A percentile compares a stretch with the other conserved stretches of the same genome.
Conservation (phyloP, 2,888 invertebrate genomes). For the Mermis nigrescens region DNA sequence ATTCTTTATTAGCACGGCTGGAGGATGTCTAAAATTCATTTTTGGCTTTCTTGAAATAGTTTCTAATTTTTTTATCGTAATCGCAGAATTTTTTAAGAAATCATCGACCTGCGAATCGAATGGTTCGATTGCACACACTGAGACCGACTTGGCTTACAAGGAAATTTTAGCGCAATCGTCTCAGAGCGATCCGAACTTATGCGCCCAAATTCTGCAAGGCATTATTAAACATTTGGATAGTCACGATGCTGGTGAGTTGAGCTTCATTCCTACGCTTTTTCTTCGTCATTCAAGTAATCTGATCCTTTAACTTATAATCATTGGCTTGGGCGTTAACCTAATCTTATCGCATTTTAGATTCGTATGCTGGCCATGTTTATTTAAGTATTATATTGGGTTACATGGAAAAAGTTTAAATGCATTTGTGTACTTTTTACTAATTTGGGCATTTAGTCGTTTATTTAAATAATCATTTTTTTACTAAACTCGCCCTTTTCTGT, state of each 20-base stretch:
- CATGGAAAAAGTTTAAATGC: no score
- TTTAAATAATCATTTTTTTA: no score
- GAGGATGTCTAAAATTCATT: no score
- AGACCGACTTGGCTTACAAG: background rate
- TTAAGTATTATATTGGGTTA: no score
- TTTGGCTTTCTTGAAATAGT: no score
- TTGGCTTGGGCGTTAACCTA: background rate
- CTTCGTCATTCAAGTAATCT: background rate
- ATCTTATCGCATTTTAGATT: no score
- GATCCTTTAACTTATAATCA: background rate
- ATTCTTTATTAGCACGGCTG: no score
- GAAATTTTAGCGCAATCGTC: background rate
- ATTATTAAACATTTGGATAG: background rate
- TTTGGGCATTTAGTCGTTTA: no score
- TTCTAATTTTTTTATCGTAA: no score
- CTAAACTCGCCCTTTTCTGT: no score
- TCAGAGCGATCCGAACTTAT: background rate
- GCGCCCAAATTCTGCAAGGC: background rate
- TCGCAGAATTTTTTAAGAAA: background rate
- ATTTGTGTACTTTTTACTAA: no score
- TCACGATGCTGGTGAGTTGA: background rate
- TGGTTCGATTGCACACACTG: conserved; percentile 17
- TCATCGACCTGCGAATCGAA: conserved; percentile 22
- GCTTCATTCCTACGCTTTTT: background rate
- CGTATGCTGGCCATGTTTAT: no score